A percentile compares a stretch with the other conserved stretches of the same genome.
phyloP scores from a whole-genome alignment of 2,888 invertebrate species.

The Axea sp. region DNA sequence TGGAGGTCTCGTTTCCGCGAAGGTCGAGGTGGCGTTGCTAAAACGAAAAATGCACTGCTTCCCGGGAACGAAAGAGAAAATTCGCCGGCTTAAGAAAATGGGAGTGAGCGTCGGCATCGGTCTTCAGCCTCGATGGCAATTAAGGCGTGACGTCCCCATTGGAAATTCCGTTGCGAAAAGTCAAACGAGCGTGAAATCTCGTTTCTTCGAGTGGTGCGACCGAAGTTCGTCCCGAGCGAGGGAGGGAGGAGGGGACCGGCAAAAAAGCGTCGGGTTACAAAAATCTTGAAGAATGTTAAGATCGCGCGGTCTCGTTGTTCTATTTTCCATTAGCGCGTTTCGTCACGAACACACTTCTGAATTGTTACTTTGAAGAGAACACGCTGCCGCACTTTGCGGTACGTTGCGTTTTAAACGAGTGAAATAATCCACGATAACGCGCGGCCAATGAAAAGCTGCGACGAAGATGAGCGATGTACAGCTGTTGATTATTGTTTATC shows the following conservation, averaged over 20 bases:
- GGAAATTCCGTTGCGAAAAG: slow-evolving; percentile 64
- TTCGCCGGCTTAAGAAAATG: slow-evolving; percentile 52
- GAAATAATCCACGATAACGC: no score
- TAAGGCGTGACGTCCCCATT: slow-evolving; percentile 66
- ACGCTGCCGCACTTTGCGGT: slow-evolving; percentile 24
- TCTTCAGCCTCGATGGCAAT: slow-evolving; percentile 65
- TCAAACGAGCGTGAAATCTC: slow-evolving; percentile 62
- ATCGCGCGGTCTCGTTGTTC: slow-evolving; percentile 51
- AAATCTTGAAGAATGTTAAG: slow-evolving; percentile 45
- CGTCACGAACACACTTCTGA: slow-evolving; percentile 24
- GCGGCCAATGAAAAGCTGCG: no score
- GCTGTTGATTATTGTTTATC: no score
- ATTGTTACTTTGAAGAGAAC: slow-evolving; percentile 12
- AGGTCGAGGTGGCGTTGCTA: no score
- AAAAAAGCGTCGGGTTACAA: slow-evolving; percentile 35
- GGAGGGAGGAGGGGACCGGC: slow-evolving; percentile 8
- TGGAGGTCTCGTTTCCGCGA: no score
- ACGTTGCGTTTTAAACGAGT: background rate
- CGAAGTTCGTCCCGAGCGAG: slow-evolving; percentile 43
- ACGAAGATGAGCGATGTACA: no score
- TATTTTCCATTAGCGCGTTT: slow-evolving; percentile 50
- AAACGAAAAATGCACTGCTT: slow-evolving; percentile 4
- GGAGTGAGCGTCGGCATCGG: slow-evolving; percentile 49
- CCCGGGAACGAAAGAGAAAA: slow-evolving; percentile 51
- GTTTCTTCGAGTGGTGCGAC: slow-evolving; percentile 59